phyloP scores from a whole-genome alignment of 1,140 invertebrate genomes.

The Portunus trituberculatus region DNA sequence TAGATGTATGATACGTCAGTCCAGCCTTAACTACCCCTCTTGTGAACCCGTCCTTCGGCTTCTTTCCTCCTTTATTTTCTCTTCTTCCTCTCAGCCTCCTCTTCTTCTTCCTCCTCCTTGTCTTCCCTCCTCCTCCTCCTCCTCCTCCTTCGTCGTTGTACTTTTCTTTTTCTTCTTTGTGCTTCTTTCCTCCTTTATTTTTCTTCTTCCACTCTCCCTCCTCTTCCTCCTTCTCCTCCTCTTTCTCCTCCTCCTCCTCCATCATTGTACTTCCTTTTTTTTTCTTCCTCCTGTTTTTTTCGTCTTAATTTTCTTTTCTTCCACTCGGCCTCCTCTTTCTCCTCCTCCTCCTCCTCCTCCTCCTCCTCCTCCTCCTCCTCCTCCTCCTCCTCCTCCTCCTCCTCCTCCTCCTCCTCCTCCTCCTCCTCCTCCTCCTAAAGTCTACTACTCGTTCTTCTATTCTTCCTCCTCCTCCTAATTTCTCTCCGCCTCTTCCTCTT shows the following conservation, averaged over 20 bases:
- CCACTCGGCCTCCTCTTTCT: not conserved
- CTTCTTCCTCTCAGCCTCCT: not conserved
- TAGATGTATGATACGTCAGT: conserved; percentile 54
- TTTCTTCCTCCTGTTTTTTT: not conserved
- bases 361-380: not conserved
- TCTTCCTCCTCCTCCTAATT: not conserved
- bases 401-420: not conserved
- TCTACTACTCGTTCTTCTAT: no score
- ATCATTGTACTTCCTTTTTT: not conserved
- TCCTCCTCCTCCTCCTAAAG: not conserved
- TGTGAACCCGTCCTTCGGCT: conserved; percentile 19
- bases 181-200: no score
- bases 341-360: not conserved
- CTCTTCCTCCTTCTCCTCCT: not conserved
- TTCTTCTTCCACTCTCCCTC: no score
- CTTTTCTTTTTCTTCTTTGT: not conserved
- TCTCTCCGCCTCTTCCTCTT: not conserved
- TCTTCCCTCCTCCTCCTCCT: not conserved
- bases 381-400: not conserved
- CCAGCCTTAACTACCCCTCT: conserved; percentile 29
- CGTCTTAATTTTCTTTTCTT: not conserved
- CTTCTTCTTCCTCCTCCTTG: not conserved
- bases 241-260: not conserved
- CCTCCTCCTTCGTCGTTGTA: not conserved
- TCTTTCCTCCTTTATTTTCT: not conserved